Percentiles rank a stretch among this genome's conserved stretches.
Evolutionary conservation across 2,797 vertebrate genomes (phyloP).

Genomic region (Xenops minutus): DNA sequence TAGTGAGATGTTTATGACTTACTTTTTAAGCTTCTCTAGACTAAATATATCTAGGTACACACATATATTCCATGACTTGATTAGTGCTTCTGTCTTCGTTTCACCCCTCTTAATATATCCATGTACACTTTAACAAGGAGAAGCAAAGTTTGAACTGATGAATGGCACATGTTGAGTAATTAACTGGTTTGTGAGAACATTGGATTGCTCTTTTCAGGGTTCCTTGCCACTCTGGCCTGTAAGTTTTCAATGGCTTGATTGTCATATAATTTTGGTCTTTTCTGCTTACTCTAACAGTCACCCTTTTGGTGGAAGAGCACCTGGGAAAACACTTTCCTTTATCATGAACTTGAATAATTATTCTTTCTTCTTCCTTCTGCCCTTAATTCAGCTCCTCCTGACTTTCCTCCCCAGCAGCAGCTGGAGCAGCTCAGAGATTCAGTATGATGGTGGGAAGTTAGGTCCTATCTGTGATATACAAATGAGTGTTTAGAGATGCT

Average conservation of each 20-base stretch:
- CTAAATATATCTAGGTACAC: not conserved
- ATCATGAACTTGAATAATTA: not conserved
- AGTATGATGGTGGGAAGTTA: not conserved
- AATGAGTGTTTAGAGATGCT: not conserved
- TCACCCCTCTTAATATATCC: not conserved
- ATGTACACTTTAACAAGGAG: accelerated
- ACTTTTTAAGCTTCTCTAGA: not conserved
- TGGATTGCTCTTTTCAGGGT: not conserved
- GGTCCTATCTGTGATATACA: not conserved
- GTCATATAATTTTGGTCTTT: not conserved
- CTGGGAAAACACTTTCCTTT: not conserved
- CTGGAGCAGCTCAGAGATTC: not conserved
- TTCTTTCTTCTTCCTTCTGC: not conserved
- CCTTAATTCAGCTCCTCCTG: not conserved
- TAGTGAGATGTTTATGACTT: not conserved
- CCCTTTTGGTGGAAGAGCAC: not conserved
- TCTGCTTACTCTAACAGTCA: not conserved
- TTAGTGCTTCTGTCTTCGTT: not conserved
- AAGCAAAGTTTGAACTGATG: not conserved
- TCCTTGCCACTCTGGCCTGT: not conserved
- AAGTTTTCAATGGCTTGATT: not conserved
- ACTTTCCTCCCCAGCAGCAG: not conserved
- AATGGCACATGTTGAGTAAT: not conserved
- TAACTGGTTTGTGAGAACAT: not conserved
- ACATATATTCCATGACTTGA: not conserved